Base-by-base conservation (phyloP, 2,113 vertebrate genomes). In the Eleginops maclovinus region DNA sequence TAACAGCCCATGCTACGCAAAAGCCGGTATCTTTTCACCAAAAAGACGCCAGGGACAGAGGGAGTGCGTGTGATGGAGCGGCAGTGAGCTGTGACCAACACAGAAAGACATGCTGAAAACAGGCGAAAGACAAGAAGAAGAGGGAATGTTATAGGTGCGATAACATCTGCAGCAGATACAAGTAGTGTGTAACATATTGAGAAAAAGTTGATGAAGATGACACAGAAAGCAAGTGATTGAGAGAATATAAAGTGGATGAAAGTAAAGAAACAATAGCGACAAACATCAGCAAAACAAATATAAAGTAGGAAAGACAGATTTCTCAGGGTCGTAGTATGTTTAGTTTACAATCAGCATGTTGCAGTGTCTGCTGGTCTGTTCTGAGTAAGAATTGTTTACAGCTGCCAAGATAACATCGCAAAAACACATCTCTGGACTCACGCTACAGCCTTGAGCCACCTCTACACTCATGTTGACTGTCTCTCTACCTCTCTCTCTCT, bases 371-470 rank as follows among this genome's bases (percentile, higher is more conserved):
- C 59, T 79, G 66, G 75, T 79, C 75, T 83, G 86, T 72, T 81
- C 79, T 66, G 77, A 83, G 82, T 71, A 76, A 82, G 77, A 85
- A 68, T 89, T 93, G 90, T 93, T 92, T 93, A 91, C 83, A 79
- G 81, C 56, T 28, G 64, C 72, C 40, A 19, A 62, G 92, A 93
- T 93, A 93, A 72, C 85, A 93, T 92, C 91, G 82, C 81, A 51
- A 93, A 92, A 94, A 94, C 93, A 94, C 77, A 79, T 68, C 67
- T 73, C 47, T 66, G 78, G 68, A 90, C 89, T 88, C 91, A 94
- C 88, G 92, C 93, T 86, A 93, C 77, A 76, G 72, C 82, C 68
- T 76, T 47, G 54, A 72, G 76, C 85, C 67, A 83, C 78, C 78
- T 82, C 70, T 79, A 43, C 60, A 58, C 67, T 75, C 79, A 51